phyloP scores from a whole-genome alignment of 1,140 invertebrate species.

The Aporrectodea caliginosa region DNA sequence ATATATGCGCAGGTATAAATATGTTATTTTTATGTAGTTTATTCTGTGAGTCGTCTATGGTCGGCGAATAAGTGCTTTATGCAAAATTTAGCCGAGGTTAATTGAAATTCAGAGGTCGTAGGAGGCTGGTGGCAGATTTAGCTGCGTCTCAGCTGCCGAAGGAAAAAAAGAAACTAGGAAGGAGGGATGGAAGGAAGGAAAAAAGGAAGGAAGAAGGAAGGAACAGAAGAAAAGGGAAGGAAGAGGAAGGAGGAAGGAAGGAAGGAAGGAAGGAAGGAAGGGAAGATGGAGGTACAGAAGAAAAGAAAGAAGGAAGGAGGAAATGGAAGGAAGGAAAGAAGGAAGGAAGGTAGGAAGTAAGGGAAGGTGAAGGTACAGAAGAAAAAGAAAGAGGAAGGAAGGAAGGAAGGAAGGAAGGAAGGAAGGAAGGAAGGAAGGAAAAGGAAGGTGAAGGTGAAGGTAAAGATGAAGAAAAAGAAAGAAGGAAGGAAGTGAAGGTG shows the following conservation, averaged over 20 bases:
- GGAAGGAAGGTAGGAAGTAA: neutral
- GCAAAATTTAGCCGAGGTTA: too few species aligned
- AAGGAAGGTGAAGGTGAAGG: neutral
- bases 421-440: neutral
- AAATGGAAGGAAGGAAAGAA: neutral
- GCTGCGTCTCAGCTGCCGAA: too few species aligned
- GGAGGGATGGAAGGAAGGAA: neutral
- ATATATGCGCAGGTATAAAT: too few species aligned
- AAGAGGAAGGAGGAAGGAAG: neutral
- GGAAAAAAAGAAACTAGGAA: neutral
- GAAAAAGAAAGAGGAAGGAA: neutral
- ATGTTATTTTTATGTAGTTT: too few species aligned
- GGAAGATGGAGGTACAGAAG: neutral
- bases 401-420: conserved; percentile 1
- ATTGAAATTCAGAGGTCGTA: too few species aligned
- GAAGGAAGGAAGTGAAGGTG: neutral
- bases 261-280: neutral
- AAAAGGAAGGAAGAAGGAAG: neutral
- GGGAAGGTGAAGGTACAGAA: neutral
- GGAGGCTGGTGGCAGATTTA: too few species aligned
- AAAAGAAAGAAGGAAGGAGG: neutral
- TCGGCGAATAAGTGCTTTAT: too few species aligned
- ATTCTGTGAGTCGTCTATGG: too few species aligned
- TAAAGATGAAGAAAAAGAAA: neutral
- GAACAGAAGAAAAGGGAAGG: neutral